Evolutionary conservation across 2,888 invertebrate species (phyloP).

Genomic region (Pyrrhia umbra): DNA sequence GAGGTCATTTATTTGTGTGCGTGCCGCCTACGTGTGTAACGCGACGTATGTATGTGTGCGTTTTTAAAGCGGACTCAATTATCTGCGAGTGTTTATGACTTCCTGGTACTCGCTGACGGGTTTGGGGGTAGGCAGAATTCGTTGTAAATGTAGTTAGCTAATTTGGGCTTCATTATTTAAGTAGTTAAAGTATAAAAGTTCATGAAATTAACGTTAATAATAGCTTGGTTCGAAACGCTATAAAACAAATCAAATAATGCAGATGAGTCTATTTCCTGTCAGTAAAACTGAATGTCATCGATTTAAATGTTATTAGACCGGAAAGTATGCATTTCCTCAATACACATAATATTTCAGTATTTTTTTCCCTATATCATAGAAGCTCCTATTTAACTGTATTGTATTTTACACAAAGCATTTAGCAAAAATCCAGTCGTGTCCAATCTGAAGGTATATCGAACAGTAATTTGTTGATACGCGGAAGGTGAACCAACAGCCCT

Average conservation of each 20-base stretch:
- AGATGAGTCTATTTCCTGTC: no score
- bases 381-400: no score
- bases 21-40: slow-evolving; percentile 35
- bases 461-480: background rate
- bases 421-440: background rate
- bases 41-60: slow-evolving; percentile 36
- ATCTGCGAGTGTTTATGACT: slow-evolving; percentile 31
- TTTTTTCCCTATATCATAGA: no score
- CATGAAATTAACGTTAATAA: no score
- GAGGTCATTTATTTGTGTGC: slow-evolving; percentile 68
- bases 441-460: background rate
- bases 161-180: no score
- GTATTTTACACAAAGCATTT: background rate
- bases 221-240: no score
- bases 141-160: background rate
- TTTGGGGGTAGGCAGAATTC: background rate
- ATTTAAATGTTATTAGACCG: no score
- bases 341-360: no score
- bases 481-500: background rate
- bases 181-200: no score
- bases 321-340: no score
- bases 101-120: slow-evolving; percentile 41
- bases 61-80: slow-evolving; percentile 40
- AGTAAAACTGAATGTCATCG: no score
- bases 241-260: no score